phyloP scores from a whole-genome alignment of 2,888 invertebrate genomes.

The Torymus auratus region DNA sequence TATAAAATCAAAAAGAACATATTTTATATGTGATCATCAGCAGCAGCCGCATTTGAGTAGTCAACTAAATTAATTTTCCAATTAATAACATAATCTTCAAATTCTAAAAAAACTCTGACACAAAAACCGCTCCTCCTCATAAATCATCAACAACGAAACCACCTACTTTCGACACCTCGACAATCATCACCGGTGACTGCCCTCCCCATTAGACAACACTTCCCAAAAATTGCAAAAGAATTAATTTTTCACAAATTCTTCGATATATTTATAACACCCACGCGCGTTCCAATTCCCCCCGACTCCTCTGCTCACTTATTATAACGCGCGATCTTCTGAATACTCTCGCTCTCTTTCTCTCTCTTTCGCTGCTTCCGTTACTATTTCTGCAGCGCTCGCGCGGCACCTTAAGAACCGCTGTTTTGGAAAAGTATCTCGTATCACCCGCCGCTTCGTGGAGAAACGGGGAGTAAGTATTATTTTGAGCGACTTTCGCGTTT shows the following conservation, averaged over 20 bases:
- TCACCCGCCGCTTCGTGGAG: not conserved
- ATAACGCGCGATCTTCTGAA: slow-evolving; percentile 47
- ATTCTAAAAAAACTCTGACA: too few species aligned
- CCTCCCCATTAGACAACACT: too few species aligned
- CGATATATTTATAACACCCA: slow-evolving; percentile 51
- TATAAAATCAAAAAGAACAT: too few species aligned
- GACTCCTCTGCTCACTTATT: slow-evolving; percentile 19
- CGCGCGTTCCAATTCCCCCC: slow-evolving; percentile 51
- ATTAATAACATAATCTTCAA: too few species aligned
- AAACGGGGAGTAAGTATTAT: not conserved
- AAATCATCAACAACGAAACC: too few species aligned
- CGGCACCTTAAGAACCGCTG: slow-evolving; percentile 38
- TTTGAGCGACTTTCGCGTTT: not conserved
- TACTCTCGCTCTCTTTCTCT: not conserved
- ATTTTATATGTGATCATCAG: too few species aligned
- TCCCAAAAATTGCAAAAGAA: slow-evolving; percentile 33
- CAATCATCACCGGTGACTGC: too few species aligned
- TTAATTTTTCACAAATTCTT: slow-evolving; percentile 29
- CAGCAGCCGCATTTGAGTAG: too few species aligned
- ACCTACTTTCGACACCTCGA: too few species aligned
- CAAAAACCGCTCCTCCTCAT: too few species aligned
- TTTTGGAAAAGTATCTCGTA: slow-evolving; percentile 47
- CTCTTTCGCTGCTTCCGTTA: slow-evolving; percentile 36
- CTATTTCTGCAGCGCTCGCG: slow-evolving; percentile 55
- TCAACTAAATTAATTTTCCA: too few species aligned